Base-by-base conservation (phyloP, 2,797 vertebrate species). In the Psittacula echo region DNA sequence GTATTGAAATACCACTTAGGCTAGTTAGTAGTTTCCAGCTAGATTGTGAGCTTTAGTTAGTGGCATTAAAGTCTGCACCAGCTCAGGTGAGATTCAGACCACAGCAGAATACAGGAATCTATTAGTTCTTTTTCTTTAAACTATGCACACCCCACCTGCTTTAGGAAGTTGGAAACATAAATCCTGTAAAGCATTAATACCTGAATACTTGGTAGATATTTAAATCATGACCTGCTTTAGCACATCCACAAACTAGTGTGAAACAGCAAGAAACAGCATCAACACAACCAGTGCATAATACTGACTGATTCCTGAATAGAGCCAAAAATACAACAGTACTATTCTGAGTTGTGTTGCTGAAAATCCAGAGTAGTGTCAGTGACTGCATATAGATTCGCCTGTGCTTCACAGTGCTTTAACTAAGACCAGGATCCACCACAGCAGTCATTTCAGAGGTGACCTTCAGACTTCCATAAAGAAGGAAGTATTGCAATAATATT, bases 401-500 rank as follows among this genome's bases (percentile, higher is more conserved):
- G 37, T 72, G 42, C 50, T 77, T 66, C 82, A 27, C 9, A 48
- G 56, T 4, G 1, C 30, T 73, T 70, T 70, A 42, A 51, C 68
- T 41, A 14, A 91, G 37, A 45, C 56, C 68, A 65, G 54, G 60
- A 44, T n/a, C 78, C 70, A 50, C 83, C 70, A 45, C 78, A 79
- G n/a, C 54, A 41, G 34, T 89, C 10, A 2, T n/a, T 70, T 80
- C 45, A 58, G 32, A 85, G 58, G 22, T 79, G 91, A 91, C 88
- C 73, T 95, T 95, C 70, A 92, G 64, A 68, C n/a, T 79, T 56
- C 44, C 74, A 53, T 42, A 34, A 82, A 74, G 80, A 79, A 91
- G 27, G 18, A 65, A 90, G 60, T 66, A 71, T 42, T 71, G 65
- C 44, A 85, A 85, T 77, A 85, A 41, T 68, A 83, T 80, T 67